phyloP scores from a whole-genome alignment of 2,888 invertebrate species.

The Pristionchus mayeri region DNA sequence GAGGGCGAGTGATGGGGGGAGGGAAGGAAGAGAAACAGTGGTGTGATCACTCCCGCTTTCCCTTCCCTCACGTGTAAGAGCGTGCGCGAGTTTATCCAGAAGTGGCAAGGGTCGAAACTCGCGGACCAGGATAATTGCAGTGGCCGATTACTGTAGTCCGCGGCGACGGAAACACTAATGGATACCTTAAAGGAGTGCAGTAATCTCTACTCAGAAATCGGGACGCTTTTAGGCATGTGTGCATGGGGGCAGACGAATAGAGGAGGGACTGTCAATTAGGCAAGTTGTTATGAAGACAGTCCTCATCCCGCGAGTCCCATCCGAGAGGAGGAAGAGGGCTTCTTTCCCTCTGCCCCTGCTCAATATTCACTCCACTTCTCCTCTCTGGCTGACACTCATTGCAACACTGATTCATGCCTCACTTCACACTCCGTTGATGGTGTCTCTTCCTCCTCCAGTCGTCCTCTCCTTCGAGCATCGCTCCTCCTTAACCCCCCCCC shows the following conservation, averaged over 20 bases:
- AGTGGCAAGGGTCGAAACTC: neutral
- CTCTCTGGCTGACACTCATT: neutral
- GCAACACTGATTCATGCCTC: constrained; percentile 42
- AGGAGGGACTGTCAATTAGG: constrained; percentile 41
- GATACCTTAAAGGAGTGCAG: too few relatives aligned
- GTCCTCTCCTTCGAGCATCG: neutral
- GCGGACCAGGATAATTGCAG: neutral
- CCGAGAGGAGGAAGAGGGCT: neutral
- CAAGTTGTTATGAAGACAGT: constrained; percentile 45
- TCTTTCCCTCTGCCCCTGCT: neutral
- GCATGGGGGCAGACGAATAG: neutral
- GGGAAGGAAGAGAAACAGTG: neutral
- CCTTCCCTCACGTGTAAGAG: neutral
- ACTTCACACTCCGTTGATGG: neutral
- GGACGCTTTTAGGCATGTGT: neutral
- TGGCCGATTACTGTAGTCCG: neutral
- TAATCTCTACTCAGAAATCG: too few relatives aligned
- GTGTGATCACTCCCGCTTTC: constrained; percentile 2
- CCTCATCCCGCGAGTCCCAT: constrained; percentile 11
- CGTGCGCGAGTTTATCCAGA: constrained; percentile 30
- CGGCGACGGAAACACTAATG: too few relatives aligned
- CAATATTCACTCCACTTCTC: neutral
- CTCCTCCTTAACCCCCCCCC: neutral
- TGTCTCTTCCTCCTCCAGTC: constrained; percentile 2
- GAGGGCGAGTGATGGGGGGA: neutral